Evolutionary conservation across 2,113 vertebrate genomes (phyloP), one percentile per base, ranked within the genome.

Genomic region (Nesoenas mayeri): DNA sequence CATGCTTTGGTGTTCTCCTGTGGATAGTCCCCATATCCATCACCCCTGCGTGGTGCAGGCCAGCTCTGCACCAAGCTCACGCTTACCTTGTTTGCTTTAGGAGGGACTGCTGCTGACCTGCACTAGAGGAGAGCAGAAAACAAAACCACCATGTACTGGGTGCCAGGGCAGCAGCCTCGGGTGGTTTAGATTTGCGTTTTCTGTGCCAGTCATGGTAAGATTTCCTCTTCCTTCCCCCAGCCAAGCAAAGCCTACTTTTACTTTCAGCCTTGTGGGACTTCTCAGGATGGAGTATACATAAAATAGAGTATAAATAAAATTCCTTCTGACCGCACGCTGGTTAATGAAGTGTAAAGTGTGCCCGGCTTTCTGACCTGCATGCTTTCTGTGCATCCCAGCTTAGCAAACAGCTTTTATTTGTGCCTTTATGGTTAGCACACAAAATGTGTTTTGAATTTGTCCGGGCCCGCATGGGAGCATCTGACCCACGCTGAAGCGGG

Each of bases 21-120:
- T 80, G 5, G 32, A 4, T n/a, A 11, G 28, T 71, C 18, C 10
- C 75, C 18, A 1, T 54, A 16, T 28, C 1, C 0, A 5, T 31
- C 13, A 8, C 28, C 17, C 6, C 0, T 14, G 22, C 0, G 0
- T 12, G 20, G 21, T 0, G 0, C 53, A 42, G 48, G 12, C 31
- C 34, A 47, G 61, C 22, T 53, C 48, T 79, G 20, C 42, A 26
- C 40, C 17, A 48, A 89, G 32, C 24, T 36, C 5, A 1, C 21
- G 12, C 0, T 12, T 53, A 2, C 36, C 25, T n/a, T 17, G 1
- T 8, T 14, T 48, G 34, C 19, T 25, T 2, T 10, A 4, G 13
- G 20, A 48, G 32, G 17, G 10, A 8, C 18, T 42, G 50, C n/a
- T 44, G 17, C 11, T 64, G 32, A 11, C 17, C 28, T 19, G 24